phyloP scores from a whole-genome alignment of 2,888 invertebrate genomes.

The Caenorhabditis sinica region DNA sequence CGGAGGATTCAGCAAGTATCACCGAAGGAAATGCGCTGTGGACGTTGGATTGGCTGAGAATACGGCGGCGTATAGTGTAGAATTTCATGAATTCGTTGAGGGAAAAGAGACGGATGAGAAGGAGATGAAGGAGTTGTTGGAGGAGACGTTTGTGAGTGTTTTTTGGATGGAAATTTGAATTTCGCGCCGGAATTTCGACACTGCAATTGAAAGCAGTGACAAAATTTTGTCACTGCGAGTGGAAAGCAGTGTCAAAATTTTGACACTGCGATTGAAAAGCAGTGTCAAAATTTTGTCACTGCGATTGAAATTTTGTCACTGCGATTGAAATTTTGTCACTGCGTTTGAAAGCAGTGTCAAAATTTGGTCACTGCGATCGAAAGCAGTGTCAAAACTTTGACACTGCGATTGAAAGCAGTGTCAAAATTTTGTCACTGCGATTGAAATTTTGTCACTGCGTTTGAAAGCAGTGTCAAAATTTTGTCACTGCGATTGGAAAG shows the following conservation, averaged over 20 bases:
- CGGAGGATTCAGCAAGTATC: constrained; percentile 71
- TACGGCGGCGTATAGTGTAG: constrained; percentile 65
- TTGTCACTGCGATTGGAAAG: not conserved
- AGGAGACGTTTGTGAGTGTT: constrained; percentile 70
- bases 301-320: not conserved
- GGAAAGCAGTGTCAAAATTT: not conserved
- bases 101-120: constrained; percentile 63
- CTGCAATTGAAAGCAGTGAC: not conserved
- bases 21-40: constrained; percentile 70
- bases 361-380: not conserved
- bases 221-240: not conserved
- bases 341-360: not conserved
- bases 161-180: not conserved
- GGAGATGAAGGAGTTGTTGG: constrained; percentile 68
- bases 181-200: not conserved
- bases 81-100: constrained; percentile 69
- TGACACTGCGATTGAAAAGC: not conserved
- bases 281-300: not conserved
- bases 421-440: too few relatives aligned
- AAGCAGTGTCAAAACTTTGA: not conserved
- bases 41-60: constrained; percentile 66
- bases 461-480: not conserved
- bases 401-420: not conserved
- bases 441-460: not conserved
- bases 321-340: not conserved